A percentile compares a stretch with the other conserved stretches of the same genome.
Evolutionary conservation across 2,888 invertebrate genomes (phyloP).

Genomic region (Acronicta leporina): DNA sequence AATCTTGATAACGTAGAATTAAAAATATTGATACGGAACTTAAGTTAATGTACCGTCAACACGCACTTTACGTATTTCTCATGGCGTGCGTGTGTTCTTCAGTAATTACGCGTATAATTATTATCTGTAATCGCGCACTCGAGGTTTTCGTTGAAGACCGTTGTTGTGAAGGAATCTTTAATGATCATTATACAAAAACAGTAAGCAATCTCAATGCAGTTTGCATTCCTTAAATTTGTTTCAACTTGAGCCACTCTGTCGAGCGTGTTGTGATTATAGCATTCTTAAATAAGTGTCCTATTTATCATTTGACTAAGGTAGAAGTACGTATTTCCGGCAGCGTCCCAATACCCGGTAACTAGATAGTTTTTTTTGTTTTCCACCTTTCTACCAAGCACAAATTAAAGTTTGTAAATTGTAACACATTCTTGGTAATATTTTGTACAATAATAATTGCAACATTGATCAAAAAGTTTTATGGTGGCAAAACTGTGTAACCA

Average conservation of each 20-base stretch:
- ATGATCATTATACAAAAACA: constrained; percentile 46
- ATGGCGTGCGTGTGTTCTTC: constrained; percentile 45
- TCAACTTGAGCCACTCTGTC: constrained; percentile 18
- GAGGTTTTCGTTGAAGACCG: constrained; percentile 35
- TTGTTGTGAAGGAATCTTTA: constrained; percentile 34
- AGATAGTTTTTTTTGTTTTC: too few species aligned
- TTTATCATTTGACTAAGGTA: constrained; percentile 5
- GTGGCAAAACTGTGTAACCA: too few species aligned
- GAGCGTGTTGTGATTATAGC: constrained; percentile 3
- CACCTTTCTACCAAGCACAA: too few species aligned
- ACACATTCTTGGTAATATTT: too few species aligned
- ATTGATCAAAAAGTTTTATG: too few species aligned
- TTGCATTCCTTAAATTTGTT: constrained; percentile 29
- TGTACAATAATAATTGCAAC: too few species aligned
- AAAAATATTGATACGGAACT: constrained; percentile 42
- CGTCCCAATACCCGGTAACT: too few species aligned
- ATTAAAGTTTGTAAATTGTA: too few species aligned
- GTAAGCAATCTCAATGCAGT: constrained; percentile 25
- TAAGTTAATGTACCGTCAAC: constrained; percentile 11
- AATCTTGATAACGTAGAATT: constrained; percentile 11
- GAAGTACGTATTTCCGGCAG: too few species aligned
- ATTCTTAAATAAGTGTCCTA: neutral
- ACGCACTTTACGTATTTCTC: constrained; percentile 37
- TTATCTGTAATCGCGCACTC: constrained; percentile 41
- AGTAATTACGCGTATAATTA: constrained; percentile 50